Conservation (phyloP, 2,888 invertebrate genomes). For the Allygus modestus region DNA sequence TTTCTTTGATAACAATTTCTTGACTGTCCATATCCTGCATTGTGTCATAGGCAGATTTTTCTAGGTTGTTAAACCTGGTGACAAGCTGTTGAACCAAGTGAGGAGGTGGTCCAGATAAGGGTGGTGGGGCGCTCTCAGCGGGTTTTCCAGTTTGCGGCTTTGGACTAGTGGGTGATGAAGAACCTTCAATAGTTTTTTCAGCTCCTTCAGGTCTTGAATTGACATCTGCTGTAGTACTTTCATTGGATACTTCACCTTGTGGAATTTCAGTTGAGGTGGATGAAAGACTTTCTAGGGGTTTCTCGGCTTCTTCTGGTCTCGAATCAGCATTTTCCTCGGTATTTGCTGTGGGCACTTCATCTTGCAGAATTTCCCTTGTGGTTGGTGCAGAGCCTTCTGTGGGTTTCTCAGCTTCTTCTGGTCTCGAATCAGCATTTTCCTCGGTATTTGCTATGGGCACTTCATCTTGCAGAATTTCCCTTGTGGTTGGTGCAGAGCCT, state of each 20-base stretch:
- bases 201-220: neutral
- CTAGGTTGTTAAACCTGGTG: neutral
- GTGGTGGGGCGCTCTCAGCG: neutral
- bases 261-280: no score
- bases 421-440: neutral
- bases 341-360: neutral
- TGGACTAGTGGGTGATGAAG: no score
- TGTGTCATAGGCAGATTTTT: neutral
- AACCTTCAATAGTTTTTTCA: neutral
- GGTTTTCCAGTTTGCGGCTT: neutral
- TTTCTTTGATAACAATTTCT: neutral
- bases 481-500: neutral
- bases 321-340: neutral
- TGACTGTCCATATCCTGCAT: neutral
- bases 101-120: neutral
- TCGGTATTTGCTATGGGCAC: neutral
- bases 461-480: neutral
- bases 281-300: no score
- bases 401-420: neutral
- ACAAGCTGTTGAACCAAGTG: neutral
- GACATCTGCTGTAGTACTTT: neutral
- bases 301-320: neutral
- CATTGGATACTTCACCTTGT: neutral
- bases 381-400: neutral
- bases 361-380: no score